Conservation (phyloP, 2,888 invertebrate genomes). For the Pyrrhopygopsis socrates region DNA sequence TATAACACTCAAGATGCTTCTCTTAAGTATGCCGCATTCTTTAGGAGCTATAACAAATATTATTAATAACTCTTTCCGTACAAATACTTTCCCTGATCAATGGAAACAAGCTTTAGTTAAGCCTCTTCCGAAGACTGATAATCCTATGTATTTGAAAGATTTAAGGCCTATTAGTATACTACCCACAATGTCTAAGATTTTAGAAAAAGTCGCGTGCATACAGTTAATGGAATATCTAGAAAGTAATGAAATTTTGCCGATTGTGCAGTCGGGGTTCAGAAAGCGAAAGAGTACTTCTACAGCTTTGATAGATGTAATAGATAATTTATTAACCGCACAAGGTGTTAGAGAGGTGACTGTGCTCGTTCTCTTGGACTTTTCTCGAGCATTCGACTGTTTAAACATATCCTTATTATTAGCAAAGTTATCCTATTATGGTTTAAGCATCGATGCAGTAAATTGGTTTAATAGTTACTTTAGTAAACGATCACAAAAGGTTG, state of each 20-base stretch:
- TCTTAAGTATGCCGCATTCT: background rate
- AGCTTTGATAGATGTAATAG: background rate
- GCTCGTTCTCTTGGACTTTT: background rate
- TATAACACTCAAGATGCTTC: background rate
- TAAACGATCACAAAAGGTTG: no score
- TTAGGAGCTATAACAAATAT: background rate
- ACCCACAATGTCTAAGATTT: background rate
- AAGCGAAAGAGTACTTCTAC: background rate
- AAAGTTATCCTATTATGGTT: no score
- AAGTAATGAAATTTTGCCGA: background rate
- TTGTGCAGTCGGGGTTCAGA: background rate
- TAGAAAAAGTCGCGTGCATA: background rate
- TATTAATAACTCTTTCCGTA: background rate
- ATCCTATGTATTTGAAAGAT: background rate
- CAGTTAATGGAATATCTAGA: constrained; percentile 1
- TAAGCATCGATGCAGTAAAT: no score
- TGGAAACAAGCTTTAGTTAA: background rate
- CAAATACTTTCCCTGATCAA: background rate
- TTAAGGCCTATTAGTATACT: background rate
- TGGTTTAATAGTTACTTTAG: no score
- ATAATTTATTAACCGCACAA: background rate
- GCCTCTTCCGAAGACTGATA: background rate
- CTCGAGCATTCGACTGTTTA: background rate
- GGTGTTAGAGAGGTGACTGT: background rate
- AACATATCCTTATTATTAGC: no score